Conservation (phyloP, 2,888 invertebrate species). For the Dolomedes plantarius region DNA sequence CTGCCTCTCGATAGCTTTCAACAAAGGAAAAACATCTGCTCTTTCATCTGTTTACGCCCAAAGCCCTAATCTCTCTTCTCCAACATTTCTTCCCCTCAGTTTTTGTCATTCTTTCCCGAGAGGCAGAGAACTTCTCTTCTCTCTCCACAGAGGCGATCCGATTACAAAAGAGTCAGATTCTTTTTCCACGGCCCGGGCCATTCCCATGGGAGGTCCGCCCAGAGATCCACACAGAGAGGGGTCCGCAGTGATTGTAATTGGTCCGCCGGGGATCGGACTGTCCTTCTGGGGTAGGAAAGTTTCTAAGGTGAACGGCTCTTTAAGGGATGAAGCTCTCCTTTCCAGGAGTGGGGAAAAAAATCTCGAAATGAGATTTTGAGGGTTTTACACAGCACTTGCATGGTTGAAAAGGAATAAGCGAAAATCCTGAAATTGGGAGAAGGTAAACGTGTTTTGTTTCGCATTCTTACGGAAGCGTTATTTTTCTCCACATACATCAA, state of each 20-base stretch:
- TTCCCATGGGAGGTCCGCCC: constrained; percentile 6
- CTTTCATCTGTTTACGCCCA: constrained; percentile 22
- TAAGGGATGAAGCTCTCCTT: neutral
- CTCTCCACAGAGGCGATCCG: constrained; percentile 37
- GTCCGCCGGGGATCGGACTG: neutral
- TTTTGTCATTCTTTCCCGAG: neutral
- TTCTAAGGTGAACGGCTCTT: neutral
- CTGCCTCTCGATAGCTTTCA: constrained; percentile 4
- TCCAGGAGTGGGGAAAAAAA: too few relatives aligned
- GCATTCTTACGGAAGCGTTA: too few relatives aligned
- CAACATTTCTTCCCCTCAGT: neutral
- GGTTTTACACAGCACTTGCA: too few relatives aligned
- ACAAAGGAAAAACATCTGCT: constrained; percentile 19
- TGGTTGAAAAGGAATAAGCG: too few relatives aligned
- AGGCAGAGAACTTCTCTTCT: neutral
- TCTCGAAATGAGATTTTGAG: neutral
- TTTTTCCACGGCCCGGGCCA: neutral
- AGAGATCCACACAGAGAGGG: neutral
- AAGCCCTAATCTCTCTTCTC: constrained; percentile 8
- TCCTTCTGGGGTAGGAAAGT: neutral
- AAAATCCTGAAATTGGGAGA: too few relatives aligned
- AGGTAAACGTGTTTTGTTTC: too few relatives aligned
- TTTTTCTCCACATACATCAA: too few relatives aligned
- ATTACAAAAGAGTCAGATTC: constrained; percentile 51
- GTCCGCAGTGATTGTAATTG: constrained; percentile 22